These are phyloP conservation scores for Coenonympha glycerion DNA, from an alignment of 2,888 invertebrate species.

Conservation along the genomic window DNA sequence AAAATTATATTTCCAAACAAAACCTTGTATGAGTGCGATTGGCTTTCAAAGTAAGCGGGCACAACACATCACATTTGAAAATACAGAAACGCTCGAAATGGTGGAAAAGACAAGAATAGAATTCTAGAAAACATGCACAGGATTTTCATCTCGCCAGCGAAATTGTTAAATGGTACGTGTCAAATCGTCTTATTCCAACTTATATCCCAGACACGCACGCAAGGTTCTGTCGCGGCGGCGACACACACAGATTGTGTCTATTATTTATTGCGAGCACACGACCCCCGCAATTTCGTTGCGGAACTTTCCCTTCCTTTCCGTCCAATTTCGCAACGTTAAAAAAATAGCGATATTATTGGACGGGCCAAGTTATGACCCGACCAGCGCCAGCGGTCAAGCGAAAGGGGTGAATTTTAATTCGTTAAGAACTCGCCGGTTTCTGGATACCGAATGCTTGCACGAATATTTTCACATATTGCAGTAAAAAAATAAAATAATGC, in stretches of 20 bases:
- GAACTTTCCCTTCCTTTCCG: conserved; percentile 66
- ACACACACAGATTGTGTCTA: conserved; percentile 65
- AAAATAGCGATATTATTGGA: conserved; percentile 74
- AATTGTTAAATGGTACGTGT: conserved; percentile 31
- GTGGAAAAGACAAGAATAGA: conserved; percentile 2
- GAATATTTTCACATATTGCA: no score
- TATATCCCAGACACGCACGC: conserved; percentile 29
- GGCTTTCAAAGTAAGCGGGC: not conserved
- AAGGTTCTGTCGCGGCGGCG: conserved; percentile 27
- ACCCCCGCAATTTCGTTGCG: conserved; percentile 64
- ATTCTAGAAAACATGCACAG: conserved; percentile 15
- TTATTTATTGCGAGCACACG: conserved; percentile 66
- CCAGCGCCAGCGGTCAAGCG: conserved; percentile 52
- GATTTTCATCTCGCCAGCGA: conserved; percentile 20
- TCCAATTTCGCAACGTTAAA: conserved; percentile 69
- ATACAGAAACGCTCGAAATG: not conserved
- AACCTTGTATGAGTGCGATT: no score
- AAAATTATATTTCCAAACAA: no score
- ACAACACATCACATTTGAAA: not conserved
- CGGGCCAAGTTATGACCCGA: conserved; percentile 52
- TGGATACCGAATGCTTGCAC: conserved; percentile 23
- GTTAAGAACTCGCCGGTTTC: conserved; percentile 25
- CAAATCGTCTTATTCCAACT: conserved; percentile 30
- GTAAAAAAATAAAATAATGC: no score
- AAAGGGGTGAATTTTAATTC: conserved; percentile 56